phyloP scores from a whole-genome alignment of 1,140 invertebrate species.

The Trichoplusia ni region DNA sequence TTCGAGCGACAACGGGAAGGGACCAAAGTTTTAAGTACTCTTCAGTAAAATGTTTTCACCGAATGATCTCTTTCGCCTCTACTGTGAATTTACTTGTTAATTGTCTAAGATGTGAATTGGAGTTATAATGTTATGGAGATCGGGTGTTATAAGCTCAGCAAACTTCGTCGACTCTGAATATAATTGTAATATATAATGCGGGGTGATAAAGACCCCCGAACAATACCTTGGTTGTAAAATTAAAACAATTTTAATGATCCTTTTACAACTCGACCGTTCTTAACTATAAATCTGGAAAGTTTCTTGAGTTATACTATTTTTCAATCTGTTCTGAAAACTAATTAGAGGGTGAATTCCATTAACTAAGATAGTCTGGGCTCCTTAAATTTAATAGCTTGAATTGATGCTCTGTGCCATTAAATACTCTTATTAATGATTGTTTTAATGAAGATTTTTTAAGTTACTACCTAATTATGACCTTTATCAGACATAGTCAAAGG shows the following conservation, averaged over 20 bases:
- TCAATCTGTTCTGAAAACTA: slow-evolving; percentile 9
- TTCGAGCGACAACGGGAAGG: slow-evolving; percentile 50
- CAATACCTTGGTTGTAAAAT: slow-evolving; percentile 17
- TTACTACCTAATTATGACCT: no score
- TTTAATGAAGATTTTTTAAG: no score
- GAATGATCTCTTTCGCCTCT: slow-evolving; percentile 50
- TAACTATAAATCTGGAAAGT: slow-evolving; percentile 10
- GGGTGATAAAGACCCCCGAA: neutral
- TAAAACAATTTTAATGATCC: slow-evolving; percentile 19
- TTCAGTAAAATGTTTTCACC: slow-evolving; percentile 53
- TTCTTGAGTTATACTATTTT: slow-evolving; percentile 5
- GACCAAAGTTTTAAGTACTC: slow-evolving; percentile 58
- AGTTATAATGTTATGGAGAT: slow-evolving; percentile 28
- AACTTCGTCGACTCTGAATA: slow-evolving; percentile 23
- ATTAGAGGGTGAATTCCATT: slow-evolving; percentile 14
- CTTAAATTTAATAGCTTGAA: no score
- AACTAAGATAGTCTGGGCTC: no score
- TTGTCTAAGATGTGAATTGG: slow-evolving; percentile 39
- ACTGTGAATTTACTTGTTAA: slow-evolving; percentile 49
- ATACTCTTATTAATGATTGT: no score
- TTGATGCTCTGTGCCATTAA: no score
- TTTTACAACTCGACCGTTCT: slow-evolving; percentile 14
- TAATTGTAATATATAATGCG: slow-evolving; percentile 25
- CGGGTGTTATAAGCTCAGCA: slow-evolving; percentile 22
- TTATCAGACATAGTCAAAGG: no score